These are phyloP conservation scores for Brenthis ino DNA, from an alignment of 2,888 invertebrate genomes.

Conservation along the genomic window DNA sequence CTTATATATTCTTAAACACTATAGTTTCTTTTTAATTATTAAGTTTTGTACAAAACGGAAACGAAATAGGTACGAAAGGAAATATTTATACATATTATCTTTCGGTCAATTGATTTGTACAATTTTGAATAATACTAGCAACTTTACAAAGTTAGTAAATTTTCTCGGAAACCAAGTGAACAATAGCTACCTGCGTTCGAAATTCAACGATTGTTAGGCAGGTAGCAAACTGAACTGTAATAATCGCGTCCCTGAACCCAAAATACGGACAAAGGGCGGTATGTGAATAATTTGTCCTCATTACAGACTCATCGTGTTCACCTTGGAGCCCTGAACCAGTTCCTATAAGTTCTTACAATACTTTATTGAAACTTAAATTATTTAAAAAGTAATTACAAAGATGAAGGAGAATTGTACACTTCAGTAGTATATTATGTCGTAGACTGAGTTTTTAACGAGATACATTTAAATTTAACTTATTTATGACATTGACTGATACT, in stretches of 20 bases:
- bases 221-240: conserved; percentile 37
- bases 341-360: conserved; percentile 57
- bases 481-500: too few relatives aligned
- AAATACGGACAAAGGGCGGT: conserved; percentile 72
- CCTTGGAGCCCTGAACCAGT: conserved; percentile 71
- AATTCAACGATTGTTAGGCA: conserved; percentile 32
- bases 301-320: conserved; percentile 67
- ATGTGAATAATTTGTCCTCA: conserved; percentile 74
- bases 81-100: too few relatives aligned
- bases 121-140: background rate
- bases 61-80: too few relatives aligned
- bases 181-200: conserved; percentile 39
- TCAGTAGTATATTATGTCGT: too few relatives aligned
- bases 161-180: conserved; percentile 30
- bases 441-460: too few relatives aligned
- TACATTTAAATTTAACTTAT: too few relatives aligned
- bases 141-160: conserved; percentile 9
- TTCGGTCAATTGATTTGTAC: background rate
- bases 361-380: background rate
- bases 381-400: background rate
- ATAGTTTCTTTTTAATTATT: too few relatives aligned
- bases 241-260: conserved; percentile 63
- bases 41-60: too few relatives aligned
- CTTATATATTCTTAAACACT: too few relatives aligned
- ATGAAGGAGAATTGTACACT: background rate